Evolutionary conservation across 2,797 vertebrate genomes (phyloP).

Genomic region (Helarctos malayanus): DNA sequence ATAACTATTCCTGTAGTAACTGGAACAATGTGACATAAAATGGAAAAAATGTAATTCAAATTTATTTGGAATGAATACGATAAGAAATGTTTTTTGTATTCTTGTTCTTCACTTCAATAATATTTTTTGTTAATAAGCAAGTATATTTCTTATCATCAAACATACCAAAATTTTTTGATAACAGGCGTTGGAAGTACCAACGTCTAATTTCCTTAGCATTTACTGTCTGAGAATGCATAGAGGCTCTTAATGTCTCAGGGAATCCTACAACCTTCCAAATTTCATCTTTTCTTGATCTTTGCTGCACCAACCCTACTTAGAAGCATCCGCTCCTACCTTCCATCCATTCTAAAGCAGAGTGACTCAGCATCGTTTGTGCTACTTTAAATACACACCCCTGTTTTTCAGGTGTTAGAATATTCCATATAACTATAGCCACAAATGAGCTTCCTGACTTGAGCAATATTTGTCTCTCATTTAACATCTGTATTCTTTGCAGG

Average conservation of each 20-base stretch:
- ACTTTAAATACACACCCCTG: not conserved
- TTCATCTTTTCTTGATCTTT: not conserved
- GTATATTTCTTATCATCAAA: not conserved
- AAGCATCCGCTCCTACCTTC: not conserved
- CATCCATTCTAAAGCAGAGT: not conserved
- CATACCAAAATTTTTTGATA: not conserved
- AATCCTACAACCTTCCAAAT: not conserved
- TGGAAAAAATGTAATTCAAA: not conserved
- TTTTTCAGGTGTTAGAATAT: slow-evolving; percentile 57
- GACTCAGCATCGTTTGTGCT: not conserved
- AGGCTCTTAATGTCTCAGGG: slow-evolving; percentile 8
- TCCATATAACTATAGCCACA: not conserved
- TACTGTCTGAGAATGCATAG: not conserved
- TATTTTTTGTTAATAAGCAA: slow-evolving; percentile 28
- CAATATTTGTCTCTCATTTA: slow-evolving; percentile 22
- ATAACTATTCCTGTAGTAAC: not conserved
- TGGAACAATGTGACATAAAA: not conserved
- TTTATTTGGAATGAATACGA: slow-evolving; percentile 27
- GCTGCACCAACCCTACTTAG: not conserved
- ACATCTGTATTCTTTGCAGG: slow-evolving; percentile 7
- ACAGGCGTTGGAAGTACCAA: slow-evolving; percentile 14
- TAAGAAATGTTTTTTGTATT: slow-evolving; percentile 9
- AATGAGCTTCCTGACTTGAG: not conserved
- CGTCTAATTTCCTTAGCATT: slow-evolving; percentile 45
- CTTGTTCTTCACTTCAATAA: not conserved